Evolutionary conservation across 2,888 invertebrate genomes (phyloP).

Genomic region (Athetis lepigone): DNA sequence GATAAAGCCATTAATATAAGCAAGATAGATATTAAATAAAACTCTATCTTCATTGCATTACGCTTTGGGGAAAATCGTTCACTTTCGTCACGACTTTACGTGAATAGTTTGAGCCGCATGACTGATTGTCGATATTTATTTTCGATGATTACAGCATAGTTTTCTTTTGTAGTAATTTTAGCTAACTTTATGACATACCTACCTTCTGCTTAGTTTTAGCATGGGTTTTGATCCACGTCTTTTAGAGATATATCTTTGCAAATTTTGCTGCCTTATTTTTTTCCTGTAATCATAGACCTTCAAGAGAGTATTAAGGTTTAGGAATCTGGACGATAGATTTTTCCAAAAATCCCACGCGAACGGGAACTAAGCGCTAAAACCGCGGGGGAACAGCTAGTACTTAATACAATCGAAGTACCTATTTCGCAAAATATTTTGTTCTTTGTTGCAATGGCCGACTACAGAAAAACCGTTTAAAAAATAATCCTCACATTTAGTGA

Average conservation of each 20-base stretch:
- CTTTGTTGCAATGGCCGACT: no score
- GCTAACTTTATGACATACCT: neutral
- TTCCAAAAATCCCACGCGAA: no score
- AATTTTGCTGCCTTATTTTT: no score
- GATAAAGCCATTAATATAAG: constrained; percentile 19
- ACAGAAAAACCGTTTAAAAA: neutral
- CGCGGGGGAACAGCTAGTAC: no score
- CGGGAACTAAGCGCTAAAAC: no score
- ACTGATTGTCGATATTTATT: constrained; percentile 49
- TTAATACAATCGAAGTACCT: no score
- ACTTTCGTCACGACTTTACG: constrained; percentile 35
- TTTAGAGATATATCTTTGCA: no score
- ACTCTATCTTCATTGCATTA: constrained; percentile 23
- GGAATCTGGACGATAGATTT: no score
- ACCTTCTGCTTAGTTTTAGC: neutral
- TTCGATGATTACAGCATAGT: constrained; percentile 34
- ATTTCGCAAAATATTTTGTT: no score
- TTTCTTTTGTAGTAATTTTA: constrained; percentile 2
- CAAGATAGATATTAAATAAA: constrained; percentile 14
- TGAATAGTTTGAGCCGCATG: constrained; percentile 30
- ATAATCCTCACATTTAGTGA: neutral
- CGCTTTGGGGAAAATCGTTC: constrained; percentile 30
- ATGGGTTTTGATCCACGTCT: no score
- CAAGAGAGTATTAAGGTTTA: no score
- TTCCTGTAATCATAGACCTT: no score